A percentile compares a stretch with the other conserved stretches of the same genome.
Evolutionary conservation across 2,113 vertebrate species (phyloP).

Genomic region (Cyprinus carpio): DNA sequence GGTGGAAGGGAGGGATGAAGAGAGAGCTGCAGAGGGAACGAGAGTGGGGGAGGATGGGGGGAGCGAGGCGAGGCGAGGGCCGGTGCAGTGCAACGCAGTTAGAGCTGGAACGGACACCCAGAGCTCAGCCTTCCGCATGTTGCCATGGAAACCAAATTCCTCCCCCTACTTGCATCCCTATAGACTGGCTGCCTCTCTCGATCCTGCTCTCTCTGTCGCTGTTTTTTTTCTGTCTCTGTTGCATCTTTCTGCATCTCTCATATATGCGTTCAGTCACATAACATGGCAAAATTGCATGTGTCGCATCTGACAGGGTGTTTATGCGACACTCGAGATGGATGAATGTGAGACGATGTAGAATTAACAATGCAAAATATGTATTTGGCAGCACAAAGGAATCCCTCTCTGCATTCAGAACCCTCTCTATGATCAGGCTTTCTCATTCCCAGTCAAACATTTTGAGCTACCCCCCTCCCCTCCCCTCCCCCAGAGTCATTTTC

Average conservation of each 20-base stretch:
- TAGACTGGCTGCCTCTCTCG: conserved; percentile 69
- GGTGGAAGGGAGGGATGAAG: conserved; percentile 43
- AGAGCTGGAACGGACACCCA: conserved; percentile 81
- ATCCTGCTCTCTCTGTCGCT: conserved; percentile 51
- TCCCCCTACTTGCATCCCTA: conserved; percentile 83
- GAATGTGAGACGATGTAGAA: background rate
- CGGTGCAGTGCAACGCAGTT: conserved; percentile 75
- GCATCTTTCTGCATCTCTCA: conserved; percentile 56
- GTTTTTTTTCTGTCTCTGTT: conserved; percentile 61
- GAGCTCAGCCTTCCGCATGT: conserved; percentile 80
- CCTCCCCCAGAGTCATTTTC: conserved; percentile 62
- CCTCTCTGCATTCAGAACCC: background rate
- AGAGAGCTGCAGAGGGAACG: conserved; percentile 53
- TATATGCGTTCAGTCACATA: conserved; percentile 45
- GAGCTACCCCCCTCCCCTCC: conserved; percentile 57
- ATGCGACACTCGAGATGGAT: background rate
- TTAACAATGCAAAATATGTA: background rate
- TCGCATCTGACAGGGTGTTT: background rate
- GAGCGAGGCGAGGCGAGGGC: conserved; percentile 71
- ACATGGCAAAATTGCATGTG: background rate
- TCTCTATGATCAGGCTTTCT: conserved; percentile 59
- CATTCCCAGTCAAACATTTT: conserved; percentile 61
- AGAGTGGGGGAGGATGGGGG: conserved; percentile 40
- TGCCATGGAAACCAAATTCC: conserved; percentile 84
- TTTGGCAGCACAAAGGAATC: background rate